phyloP scores from a whole-genome alignment of 2,888 invertebrate species.

The Lithophane socia region DNA sequence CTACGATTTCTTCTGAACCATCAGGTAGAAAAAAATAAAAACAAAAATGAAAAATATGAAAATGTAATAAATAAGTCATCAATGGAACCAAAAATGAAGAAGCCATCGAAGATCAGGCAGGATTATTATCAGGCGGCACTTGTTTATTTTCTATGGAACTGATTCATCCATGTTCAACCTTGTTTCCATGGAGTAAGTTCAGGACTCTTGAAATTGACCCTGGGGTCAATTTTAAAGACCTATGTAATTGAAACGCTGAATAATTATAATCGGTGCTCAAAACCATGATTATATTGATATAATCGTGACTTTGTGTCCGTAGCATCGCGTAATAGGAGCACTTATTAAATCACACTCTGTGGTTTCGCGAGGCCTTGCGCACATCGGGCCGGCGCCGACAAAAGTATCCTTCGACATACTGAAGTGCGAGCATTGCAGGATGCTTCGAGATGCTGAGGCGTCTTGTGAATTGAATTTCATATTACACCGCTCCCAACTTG shows the following conservation, averaged over 20 bases:
- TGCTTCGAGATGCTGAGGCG: conserved; percentile 49
- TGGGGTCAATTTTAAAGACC: neutral
- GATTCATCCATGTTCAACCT: neutral
- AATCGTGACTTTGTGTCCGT: conserved; percentile 9
- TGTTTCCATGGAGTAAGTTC: neutral
- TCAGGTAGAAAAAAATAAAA: neutral
- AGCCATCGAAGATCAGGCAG: neutral
- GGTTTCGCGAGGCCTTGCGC: conserved; percentile 2
- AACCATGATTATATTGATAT: conserved; percentile 23
- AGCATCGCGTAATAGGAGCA: neutral
- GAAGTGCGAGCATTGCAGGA: conserved; percentile 24
- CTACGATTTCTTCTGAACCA: neutral
- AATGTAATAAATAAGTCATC: conserved; percentile 3
- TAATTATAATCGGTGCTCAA: conserved; percentile 5
- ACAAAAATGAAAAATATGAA: neutral
- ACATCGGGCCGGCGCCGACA: conserved; percentile 30
- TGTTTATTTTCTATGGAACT: conserved; percentile 5
- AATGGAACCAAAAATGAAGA: conserved; percentile 44
- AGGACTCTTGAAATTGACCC: neutral
- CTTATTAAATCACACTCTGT: conserved; percentile 7
- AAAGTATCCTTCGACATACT: conserved; percentile 41
- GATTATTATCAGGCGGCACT: neutral
- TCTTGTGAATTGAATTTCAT: conserved; percentile 26
- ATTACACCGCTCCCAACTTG: conserved; percentile 7
- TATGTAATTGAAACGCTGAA: neutral